phyloP scores from a whole-genome alignment of 2,888 invertebrate species.

The Hermodice carunculata region DNA sequence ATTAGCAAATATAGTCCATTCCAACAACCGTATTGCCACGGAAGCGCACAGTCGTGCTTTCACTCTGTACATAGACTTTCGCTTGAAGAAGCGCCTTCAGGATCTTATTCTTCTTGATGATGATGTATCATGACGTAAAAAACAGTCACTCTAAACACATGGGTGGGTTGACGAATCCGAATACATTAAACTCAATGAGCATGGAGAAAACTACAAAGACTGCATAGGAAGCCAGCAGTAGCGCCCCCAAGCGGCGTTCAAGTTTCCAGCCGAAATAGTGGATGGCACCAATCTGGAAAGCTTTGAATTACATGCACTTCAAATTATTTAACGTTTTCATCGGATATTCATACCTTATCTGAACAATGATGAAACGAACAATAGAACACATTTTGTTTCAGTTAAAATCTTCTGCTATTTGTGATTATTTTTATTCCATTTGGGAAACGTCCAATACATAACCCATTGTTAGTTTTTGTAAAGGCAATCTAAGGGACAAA shows the following conservation, averaged over 20 bases:
- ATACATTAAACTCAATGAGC: constrained; percentile 68
- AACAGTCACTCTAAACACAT: constrained; percentile 53
- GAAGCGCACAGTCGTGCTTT: too few relatives aligned
- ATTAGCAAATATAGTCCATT: too few relatives aligned
- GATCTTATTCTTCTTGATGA: too few relatives aligned
- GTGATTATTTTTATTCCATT: too few relatives aligned
- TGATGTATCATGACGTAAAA: constrained; percentile 60
- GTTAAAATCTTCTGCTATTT: too few relatives aligned
- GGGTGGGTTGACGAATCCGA: constrained; percentile 68
- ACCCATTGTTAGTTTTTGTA: too few relatives aligned
- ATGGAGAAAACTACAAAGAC: constrained; percentile 64
- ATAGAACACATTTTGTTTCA: too few relatives aligned
- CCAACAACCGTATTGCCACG: too few relatives aligned
- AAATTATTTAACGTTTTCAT: not conserved
- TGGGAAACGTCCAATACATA: too few relatives aligned
- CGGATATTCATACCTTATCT: not conserved
- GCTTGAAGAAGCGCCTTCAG: too few relatives aligned
- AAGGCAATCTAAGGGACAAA: too few relatives aligned
- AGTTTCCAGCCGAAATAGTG: constrained; percentile 62
- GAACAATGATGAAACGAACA: not conserved
- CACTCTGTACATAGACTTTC: too few relatives aligned
- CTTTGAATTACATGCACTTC: not conserved
- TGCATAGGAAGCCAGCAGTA: constrained; percentile 62
- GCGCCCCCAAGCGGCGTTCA: constrained; percentile 55
- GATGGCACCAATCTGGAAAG: constrained; percentile 60